These are phyloP conservation scores for Cuniculus paca DNA, from an alignment of 2,797 vertebrate genomes.

Conservation along the genomic window DNA sequence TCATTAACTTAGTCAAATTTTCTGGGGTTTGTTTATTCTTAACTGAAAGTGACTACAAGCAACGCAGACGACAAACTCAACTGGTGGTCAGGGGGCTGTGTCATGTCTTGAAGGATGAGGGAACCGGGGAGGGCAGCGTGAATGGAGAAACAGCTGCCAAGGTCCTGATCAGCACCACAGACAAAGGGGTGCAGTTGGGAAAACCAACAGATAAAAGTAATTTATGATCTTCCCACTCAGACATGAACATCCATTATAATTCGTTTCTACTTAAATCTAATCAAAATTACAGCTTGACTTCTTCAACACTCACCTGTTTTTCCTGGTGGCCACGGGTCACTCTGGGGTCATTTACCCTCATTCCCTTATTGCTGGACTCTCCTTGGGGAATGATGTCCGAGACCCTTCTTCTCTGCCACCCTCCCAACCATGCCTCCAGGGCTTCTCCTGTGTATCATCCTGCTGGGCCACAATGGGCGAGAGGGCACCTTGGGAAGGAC, in stretches of 20 bases:
- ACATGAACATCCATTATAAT: neutral
- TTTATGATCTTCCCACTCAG: neutral
- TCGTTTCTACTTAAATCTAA: neutral
- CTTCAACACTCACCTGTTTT: neutral
- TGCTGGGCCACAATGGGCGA: neutral
- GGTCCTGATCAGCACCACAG: too few species aligned
- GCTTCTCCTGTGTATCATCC: too few species aligned
- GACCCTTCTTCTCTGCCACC: neutral
- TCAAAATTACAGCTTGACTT: neutral
- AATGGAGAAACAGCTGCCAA: neutral
- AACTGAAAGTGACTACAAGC: neutral
- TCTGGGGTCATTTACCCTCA: fast-evolving
- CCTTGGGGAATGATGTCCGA: too few species aligned
- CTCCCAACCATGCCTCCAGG: neutral
- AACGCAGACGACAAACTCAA: neutral
- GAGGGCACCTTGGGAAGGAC: neutral
- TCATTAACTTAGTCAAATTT: neutral
- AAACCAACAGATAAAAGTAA: neutral
- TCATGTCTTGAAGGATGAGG: neutral
- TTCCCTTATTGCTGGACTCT: neutral
- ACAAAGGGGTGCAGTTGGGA: neutral
- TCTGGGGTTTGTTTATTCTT: neutral
- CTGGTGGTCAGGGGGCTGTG: neutral
- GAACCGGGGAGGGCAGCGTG: neutral
- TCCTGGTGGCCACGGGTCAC: too few species aligned